phyloP scores from a whole-genome alignment of 2,797 vertebrate species.

The Eurystomus glaucurus region DNA sequence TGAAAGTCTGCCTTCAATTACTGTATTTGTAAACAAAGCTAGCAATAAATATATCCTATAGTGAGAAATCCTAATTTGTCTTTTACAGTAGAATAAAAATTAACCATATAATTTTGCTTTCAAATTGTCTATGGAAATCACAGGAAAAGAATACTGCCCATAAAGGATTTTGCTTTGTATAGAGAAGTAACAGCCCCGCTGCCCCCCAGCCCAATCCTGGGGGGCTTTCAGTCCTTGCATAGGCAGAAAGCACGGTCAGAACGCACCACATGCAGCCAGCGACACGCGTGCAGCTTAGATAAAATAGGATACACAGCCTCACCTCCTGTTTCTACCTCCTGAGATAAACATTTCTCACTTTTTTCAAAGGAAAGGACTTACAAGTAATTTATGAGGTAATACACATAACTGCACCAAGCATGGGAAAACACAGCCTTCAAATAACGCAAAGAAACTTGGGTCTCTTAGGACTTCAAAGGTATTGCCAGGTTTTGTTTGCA shows the following conservation, averaged over 20 bases:
- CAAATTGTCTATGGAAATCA: background rate
- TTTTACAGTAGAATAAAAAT: background rate
- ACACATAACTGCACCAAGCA: conserved; percentile 59
- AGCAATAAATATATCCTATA: background rate
- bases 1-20: background rate
- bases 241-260: background rate
- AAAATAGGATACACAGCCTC: background rate
- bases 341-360: conserved; percentile 38
- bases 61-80: background rate
- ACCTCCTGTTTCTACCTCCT: background rate
- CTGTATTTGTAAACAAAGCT: background rate
- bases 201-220: background rate
- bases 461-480: conserved; percentile 58
- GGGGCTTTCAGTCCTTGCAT: background rate
- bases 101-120: background rate
- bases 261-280: background rate
- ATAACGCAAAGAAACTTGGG: conserved; percentile 61
- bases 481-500: conserved; percentile 49
- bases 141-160: background rate
- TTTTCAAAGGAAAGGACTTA: conserved; percentile 35
- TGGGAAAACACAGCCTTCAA: conserved; percentile 63
- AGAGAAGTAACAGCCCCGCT: background rate
- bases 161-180: background rate
- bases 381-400: conserved; percentile 67
- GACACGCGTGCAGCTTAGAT: background rate